A percentile compares a stretch with the other conserved stretches of the same genome.
These are phyloP conservation scores for Diarsia brunnea DNA, from an alignment of 2,888 invertebrate genomes.

Conservation along the genomic window DNA sequence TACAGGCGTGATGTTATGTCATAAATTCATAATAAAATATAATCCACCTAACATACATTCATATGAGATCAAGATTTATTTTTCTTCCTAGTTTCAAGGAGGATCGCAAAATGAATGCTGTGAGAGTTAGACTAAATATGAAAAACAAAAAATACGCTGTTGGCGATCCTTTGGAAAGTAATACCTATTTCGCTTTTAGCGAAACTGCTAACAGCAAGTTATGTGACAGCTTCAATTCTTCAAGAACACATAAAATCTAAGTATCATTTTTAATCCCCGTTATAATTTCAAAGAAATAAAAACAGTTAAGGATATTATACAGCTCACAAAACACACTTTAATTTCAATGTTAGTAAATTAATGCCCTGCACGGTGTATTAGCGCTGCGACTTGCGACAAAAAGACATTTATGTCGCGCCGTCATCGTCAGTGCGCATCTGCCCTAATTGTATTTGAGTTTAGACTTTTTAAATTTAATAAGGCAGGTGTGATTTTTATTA, in stretches of 20 bases:
- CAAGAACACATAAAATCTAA: slow-evolving; percentile 3
- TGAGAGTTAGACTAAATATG: too few species aligned
- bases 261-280: background rate
- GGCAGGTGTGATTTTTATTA: slow-evolving; percentile 61
- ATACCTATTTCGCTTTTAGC: background rate
- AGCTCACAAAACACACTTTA: background rate
- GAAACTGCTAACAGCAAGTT: background rate
- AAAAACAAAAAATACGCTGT: too few species aligned
- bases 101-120: too few species aligned
- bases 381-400: slow-evolving; percentile 49
- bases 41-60: too few species aligned
- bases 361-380: slow-evolving; percentile 20
- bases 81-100: too few species aligned
- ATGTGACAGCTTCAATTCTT: background rate
- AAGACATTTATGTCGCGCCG: slow-evolving; percentile 49
- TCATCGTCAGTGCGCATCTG: slow-evolving; percentile 58
- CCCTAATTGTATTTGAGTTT: slow-evolving; percentile 61
- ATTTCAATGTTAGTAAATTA: slow-evolving; percentile 25
- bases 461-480: slow-evolving; percentile 54
- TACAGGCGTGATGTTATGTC: too few species aligned
- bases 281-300: background rate
- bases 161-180: background rate
- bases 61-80: too few species aligned
- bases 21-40: too few species aligned
- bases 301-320: background rate